These are phyloP conservation scores for Scaptodrosophila lebanonensis DNA, from an alignment of 1,140 invertebrate genomes.

Conservation along the genomic window DNA sequence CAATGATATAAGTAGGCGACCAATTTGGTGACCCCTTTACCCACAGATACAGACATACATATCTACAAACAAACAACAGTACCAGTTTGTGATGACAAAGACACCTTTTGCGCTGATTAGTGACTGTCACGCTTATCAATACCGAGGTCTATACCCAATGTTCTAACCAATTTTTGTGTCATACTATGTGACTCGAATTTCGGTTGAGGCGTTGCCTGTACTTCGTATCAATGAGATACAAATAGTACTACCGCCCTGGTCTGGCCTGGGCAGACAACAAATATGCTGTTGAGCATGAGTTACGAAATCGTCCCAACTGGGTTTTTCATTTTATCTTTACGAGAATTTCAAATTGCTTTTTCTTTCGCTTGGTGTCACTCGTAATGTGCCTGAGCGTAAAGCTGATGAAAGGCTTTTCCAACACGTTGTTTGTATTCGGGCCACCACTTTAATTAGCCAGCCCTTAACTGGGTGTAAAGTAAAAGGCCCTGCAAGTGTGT, in stretches of 20 bases:
- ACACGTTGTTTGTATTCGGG: constrained; percentile 3
- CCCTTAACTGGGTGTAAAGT: no score
- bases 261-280: constrained; percentile 19
- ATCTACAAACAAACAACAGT: background rate
- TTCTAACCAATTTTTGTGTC: background rate
- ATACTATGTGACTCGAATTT: constrained; percentile 1
- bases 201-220: background rate
- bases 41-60: constrained; percentile 10
- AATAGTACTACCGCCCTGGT: no score
- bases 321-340: constrained; percentile 6
- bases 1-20: constrained; percentile 1
- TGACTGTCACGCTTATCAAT: constrained; percentile 25
- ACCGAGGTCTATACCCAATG: constrained; percentile 10
- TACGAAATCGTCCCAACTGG: constrained; percentile 15
- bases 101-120: constrained; percentile 4
- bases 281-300: constrained; percentile 23
- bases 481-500: no score
- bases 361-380: background rate
- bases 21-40: constrained; percentile 24
- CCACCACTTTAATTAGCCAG: no score
- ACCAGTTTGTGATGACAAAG: background rate
- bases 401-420: constrained; percentile 17
- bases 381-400: constrained; percentile 11
- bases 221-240: constrained; percentile 21
- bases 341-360: constrained; percentile 28